phyloP scores from a whole-genome alignment of 2,888 invertebrate species.

The Diaphora mendica region DNA sequence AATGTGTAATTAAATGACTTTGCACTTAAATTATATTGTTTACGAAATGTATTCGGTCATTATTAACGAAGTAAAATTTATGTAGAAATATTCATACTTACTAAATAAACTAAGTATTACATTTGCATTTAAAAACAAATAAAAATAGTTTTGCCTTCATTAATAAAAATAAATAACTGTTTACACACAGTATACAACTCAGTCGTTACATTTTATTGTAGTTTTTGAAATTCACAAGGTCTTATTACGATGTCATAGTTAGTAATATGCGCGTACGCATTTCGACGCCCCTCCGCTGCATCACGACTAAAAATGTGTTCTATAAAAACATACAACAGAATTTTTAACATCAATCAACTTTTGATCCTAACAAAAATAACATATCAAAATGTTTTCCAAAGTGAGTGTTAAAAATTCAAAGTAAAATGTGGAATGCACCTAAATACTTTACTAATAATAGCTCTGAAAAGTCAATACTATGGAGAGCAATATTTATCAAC shows the following conservation, averaged over 20 bases:
- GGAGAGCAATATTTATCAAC: background rate
- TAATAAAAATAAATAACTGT: slow-evolving; percentile 7
- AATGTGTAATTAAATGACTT: background rate
- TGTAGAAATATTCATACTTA: background rate
- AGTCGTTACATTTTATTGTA: slow-evolving; percentile 7
- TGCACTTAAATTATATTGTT: background rate
- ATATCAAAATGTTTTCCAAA: slow-evolving; percentile 61
- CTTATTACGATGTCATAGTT: slow-evolving; percentile 14
- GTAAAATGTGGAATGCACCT: background rate
- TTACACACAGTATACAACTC: background rate
- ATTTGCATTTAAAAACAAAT: background rate
- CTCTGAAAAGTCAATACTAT: background rate
- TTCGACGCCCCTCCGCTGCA: slow-evolving; percentile 49
- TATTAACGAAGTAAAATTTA: background rate
- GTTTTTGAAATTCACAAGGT: slow-evolving; percentile 19
- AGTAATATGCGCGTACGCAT: slow-evolving; percentile 19
- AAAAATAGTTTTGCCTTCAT: background rate
- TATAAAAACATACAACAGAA: slow-evolving; percentile 55
- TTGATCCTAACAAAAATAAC: slow-evolving; percentile 38
- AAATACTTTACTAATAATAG: background rate
- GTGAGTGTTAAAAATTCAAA: slow-evolving; percentile 39
- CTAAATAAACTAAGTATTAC: background rate
- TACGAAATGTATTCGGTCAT: background rate
- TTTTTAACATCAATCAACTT: slow-evolving; percentile 53
- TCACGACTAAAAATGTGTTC: slow-evolving; percentile 6